Conservation (phyloP, 2,888 invertebrate genomes). For the Cosmopolites sordidus region DNA sequence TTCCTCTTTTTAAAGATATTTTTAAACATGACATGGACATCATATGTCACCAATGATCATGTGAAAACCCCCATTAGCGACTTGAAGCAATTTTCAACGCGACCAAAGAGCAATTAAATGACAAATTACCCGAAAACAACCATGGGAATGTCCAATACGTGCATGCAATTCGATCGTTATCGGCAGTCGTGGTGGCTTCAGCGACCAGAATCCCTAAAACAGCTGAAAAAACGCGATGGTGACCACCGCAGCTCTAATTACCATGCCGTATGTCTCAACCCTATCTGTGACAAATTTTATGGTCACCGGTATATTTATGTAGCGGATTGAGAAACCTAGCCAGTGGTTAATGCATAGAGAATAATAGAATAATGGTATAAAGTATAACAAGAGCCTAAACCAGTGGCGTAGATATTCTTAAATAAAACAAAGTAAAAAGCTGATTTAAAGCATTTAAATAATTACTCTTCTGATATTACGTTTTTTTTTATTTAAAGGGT, state of each 20-base stretch:
- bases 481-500: no score
- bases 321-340: conserved; percentile 26
- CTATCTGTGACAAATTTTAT: conserved; percentile 36
- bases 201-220: background rate
- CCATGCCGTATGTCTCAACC: conserved; percentile 27
- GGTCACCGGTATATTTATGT: conserved; percentile 29
- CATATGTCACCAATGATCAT: no score
- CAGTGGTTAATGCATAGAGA: conserved; percentile 5
- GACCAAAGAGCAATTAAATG: conserved; percentile 3
- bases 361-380: conserved; percentile 19
- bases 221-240: background rate
- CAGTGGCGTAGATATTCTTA: conserved; percentile 19
- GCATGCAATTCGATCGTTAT: conserved; percentile 12
- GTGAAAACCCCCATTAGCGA: no score
- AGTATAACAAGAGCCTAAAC: conserved; percentile 2
- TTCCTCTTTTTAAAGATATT: no score
- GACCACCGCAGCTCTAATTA: conserved; percentile 35
- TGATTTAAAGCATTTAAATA: no score
- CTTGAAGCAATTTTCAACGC: background rate
- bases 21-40: no score
- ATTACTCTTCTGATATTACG: no score
- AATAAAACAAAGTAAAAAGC: no score
- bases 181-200: background rate
- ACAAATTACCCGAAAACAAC: conserved; percentile 8
- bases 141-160: conserved; percentile 9